Conservation (phyloP, 64 coral and sea anemone species). For the Pocillopora damicornis region DNA sequence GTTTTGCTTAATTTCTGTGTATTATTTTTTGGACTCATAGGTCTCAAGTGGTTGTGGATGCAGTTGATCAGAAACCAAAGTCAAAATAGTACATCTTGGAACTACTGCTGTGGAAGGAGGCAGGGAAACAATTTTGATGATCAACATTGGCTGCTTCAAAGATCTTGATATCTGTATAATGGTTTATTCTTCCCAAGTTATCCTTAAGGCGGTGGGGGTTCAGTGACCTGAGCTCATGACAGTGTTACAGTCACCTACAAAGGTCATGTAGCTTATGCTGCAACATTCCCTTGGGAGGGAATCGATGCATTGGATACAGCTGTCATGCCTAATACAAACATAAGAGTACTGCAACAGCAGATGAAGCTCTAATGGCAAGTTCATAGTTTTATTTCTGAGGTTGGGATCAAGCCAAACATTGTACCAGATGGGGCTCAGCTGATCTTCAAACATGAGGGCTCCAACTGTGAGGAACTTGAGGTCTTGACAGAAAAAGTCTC, state of each 20-base stretch:
- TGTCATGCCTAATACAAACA: slow-evolving; percentile 64
- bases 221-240: not conserved
- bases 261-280: slow-evolving; percentile 58
- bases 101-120: slow-evolving; percentile 82
- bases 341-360: slow-evolving; percentile 64
- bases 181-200: slow-evolving; percentile 68
- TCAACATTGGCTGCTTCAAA: slow-evolving; percentile 83
- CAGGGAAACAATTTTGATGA: slow-evolving; percentile 75
- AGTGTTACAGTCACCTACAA: slow-evolving; percentile 52
- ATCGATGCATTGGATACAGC: slow-evolving; percentile 87
- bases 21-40: not conserved
- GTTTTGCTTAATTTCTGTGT: not conserved
- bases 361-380: slow-evolving; percentile 84
- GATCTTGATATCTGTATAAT: slow-evolving; percentile 79
- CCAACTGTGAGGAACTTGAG: slow-evolving; percentile 19
- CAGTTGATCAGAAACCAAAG: slow-evolving; percentile 18
- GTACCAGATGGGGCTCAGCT: slow-evolving; percentile 72
- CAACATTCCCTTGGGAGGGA: slow-evolving; percentile 79
- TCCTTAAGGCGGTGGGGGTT: not conserved
- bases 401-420: slow-evolving; percentile 66
- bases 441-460: slow-evolving; percentile 48
- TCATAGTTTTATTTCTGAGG: slow-evolving; percentile 73
- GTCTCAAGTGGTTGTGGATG: slow-evolving; percentile 45
- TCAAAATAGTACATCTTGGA: slow-evolving; percentile 60
- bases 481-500: slow-evolving; percentile 40